Evolutionary conservation across 1,140 invertebrate species (phyloP), one percentile per base, ranked within the genome.

Genomic region (Scaptomyza pallida): DNA sequence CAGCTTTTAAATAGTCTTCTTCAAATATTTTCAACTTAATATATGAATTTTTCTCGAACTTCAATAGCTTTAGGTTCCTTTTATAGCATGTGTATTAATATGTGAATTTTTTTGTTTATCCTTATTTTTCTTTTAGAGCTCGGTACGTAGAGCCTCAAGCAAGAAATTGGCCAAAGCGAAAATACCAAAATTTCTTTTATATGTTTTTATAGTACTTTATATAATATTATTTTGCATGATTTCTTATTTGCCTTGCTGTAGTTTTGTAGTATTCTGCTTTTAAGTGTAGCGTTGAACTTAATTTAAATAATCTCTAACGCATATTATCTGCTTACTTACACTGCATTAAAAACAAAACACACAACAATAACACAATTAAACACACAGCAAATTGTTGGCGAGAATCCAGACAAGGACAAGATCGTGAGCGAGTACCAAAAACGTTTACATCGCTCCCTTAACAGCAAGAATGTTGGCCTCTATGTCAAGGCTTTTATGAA

Each of bases 401-500:
- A 91, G 62, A 91, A 91, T 76, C 90, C 93, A 79, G 95, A 93
- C 77, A 96, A 95, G 75, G 96, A 97, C 69, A 94, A 94, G 61
- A 95, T 96, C 45, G 94, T 97, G 72, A 91, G 94, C 59, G 95
- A 96, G 75, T 98, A 96, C 93, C 94, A 96, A 62, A 94, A 95
- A 45, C 94, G 95, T 35, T 93, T 98, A 55, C 94, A 95, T 72
- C 94, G 95, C 19, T 95, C 95, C 56, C 94, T 98, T 57, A 98
- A 98, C 92, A 94, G 95, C 23, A 95, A 95, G 85, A 98, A 98
- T 92, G 93, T 98, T 57, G 95, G 95, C 79, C 94, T 94, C 82
- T 97, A 96, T 89, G 96, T 97, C 12, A 94, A 96, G 78, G 94
- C 96, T 21, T 97, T 97, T 92, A 94, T 97, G 90, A 96, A 95